A percentile compares a stretch with the other conserved stretches of the same genome.
Evolutionary conservation across 1,140 invertebrate genomes (phyloP).

Genomic region (Papilio dardanus): DNA sequence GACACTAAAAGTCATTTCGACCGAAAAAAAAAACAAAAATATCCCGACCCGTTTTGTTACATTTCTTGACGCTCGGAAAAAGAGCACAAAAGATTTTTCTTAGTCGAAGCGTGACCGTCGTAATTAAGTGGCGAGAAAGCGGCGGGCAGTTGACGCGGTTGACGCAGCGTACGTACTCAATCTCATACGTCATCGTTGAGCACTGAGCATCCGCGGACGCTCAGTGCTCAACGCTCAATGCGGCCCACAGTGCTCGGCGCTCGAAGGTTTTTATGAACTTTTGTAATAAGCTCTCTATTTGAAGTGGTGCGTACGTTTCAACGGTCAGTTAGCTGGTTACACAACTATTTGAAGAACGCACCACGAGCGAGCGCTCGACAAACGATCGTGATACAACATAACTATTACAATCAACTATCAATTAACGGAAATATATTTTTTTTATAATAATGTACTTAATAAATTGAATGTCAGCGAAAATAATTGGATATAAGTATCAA

Average conservation of each 20-base stretch:
- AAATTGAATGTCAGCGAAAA: background rate
- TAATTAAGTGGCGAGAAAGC: constrained; percentile 77
- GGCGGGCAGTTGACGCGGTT: constrained; percentile 45
- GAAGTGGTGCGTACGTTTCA: constrained; percentile 20
- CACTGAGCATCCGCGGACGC: constrained; percentile 13
- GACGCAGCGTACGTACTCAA: constrained; percentile 42
- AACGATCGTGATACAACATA: constrained; percentile 16
- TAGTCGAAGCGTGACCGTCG: constrained; percentile 78
- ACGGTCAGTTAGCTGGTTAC: constrained; percentile 28
- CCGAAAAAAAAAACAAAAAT: constrained; percentile 59
- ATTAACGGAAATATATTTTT: constrained; percentile 1
- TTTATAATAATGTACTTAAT: background rate
- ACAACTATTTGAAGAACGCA: constrained; percentile 25
- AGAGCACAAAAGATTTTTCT: constrained; percentile 79
- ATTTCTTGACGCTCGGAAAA: constrained; percentile 76
- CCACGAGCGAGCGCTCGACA: background rate
- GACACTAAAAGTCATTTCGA: constrained; percentile 79
- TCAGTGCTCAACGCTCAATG: background rate
- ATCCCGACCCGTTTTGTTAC: constrained; percentile 71
- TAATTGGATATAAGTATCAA: background rate
- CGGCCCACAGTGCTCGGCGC: background rate
- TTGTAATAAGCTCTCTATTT: constrained; percentile 36
- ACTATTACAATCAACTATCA: constrained; percentile 11
- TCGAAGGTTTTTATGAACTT: constrained; percentile 34
- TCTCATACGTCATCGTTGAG: constrained; percentile 36